These are phyloP conservation scores for Tupaia tana DNA, from an alignment of 2,113 vertebrate species.

Conservation along the genomic window DNA sequence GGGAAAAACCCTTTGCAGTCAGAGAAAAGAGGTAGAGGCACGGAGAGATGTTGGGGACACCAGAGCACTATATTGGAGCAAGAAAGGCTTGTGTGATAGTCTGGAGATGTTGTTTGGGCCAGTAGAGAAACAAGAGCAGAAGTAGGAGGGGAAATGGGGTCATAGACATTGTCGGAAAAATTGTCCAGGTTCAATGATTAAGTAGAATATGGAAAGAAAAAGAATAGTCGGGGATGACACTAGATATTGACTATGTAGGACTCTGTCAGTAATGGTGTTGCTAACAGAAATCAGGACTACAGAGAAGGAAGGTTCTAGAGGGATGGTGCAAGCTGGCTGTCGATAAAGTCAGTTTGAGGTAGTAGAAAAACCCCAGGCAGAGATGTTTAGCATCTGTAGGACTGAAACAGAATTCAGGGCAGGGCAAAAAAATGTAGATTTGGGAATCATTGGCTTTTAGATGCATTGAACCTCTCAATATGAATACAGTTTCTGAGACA, in stretches of 20 bases:
- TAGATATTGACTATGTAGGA: not conserved
- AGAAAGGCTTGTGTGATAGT: conserved; percentile 4
- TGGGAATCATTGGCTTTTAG: not conserved
- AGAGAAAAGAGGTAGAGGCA: not conserved
- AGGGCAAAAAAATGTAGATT: not conserved
- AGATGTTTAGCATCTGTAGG: not conserved
- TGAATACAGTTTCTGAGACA: conserved; percentile 43
- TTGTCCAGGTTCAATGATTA: not conserved
- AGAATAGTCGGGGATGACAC: not conserved
- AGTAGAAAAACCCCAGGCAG: not conserved
- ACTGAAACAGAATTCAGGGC: not conserved
- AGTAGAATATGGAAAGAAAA: not conserved
- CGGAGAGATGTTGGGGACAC: not conserved
- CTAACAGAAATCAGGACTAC: conserved; percentile 11
- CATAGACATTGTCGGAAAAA: not conserved
- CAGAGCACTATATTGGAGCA: not conserved
- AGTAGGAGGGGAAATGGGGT: not conserved
- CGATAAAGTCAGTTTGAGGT: not conserved
- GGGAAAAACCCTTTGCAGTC: not conserved
- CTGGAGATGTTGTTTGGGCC: not conserved
- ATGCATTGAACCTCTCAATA: not conserved
- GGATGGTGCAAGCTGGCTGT: not conserved
- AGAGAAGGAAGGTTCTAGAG: not conserved
- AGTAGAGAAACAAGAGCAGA: not conserved
- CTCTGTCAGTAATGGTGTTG: not conserved